phyloP scores from a whole-genome alignment of 1,140 invertebrate genomes.

The Dendroctonus ponderosae region DNA sequence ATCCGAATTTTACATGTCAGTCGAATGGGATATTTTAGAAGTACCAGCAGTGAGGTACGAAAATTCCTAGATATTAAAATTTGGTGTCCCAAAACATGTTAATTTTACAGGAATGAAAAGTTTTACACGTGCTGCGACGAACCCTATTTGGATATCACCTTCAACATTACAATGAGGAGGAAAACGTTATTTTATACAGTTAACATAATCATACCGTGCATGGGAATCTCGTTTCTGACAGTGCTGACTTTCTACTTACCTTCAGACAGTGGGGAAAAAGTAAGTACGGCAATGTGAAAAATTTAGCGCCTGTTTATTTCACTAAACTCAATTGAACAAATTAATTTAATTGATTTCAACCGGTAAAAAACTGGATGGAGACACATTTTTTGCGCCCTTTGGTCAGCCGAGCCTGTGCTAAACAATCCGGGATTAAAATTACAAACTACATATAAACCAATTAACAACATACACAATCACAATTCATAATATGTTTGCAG shows the following conservation, averaged over 20 bases:
- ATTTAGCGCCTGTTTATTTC: too few relatives aligned
- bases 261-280: conserved; percentile 97
- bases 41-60: conserved; percentile 86
- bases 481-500: too few relatives aligned
- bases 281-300: too few relatives aligned
- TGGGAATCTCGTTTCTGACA: conserved; percentile 96
- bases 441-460: too few relatives aligned
- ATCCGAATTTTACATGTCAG: conserved; percentile 94
- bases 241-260: conserved; percentile 98
- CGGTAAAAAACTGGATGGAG: too few relatives aligned
- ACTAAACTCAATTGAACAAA: too few relatives aligned
- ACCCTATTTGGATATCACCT: conserved; percentile 94
- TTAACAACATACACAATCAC: too few relatives aligned
- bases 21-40: conserved; percentile 98
- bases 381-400: too few relatives aligned
- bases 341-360: too few relatives aligned
- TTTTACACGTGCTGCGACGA: conserved; percentile 95
- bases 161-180: conserved; percentile 96
- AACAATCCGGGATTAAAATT: too few relatives aligned
- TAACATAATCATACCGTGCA: conserved; percentile 94
- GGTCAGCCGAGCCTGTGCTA: too few relatives aligned
- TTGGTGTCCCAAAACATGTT: background rate
- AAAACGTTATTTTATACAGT: conserved; percentile 97
- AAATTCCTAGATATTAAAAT: conserved; percentile 20
- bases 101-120: conserved; percentile 65